Percentiles rank a stretch among this genome's conserved stretches.
phyloP scores from a whole-genome alignment of 2,888 invertebrate species.

The Melanchra persicariae region DNA sequence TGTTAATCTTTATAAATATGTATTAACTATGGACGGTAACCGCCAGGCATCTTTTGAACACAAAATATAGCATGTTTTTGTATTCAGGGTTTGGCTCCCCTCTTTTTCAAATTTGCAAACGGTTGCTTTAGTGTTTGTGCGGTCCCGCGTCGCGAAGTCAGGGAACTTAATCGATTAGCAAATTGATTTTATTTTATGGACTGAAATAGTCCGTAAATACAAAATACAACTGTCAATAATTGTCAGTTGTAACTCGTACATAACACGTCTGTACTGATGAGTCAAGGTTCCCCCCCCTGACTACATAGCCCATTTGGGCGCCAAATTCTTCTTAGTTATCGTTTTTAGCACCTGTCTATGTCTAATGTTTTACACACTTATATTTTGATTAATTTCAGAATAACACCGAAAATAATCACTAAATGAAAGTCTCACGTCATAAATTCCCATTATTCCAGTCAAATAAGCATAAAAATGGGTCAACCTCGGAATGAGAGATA shows the following conservation, averaged over 20 bases:
- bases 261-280: too few relatives aligned
- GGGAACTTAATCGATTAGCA: background rate
- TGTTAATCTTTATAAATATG: too few relatives aligned
- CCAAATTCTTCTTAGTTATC: background rate
- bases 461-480: too few relatives aligned
- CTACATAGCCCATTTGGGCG: conserved; percentile 18
- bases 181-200: background rate
- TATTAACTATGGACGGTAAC: too few relatives aligned
- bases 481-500: too few relatives aligned
- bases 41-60: background rate
- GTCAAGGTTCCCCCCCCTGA: too few relatives aligned
- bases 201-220: background rate
- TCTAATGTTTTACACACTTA: background rate
- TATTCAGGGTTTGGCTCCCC: too few relatives aligned
- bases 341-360: background rate
- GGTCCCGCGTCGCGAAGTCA: background rate
- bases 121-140: background rate
- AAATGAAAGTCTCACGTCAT: conserved; percentile 19
- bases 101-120: background rate
- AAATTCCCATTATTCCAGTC: too few relatives aligned
- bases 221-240: background rate
- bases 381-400: conserved; percentile 8
- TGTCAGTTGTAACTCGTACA: too few relatives aligned
- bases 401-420: conserved; percentile 9
- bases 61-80: background rate